A percentile compares a stretch with the other conserved stretches of the same genome.
phyloP scores from a whole-genome alignment of 2,113 vertebrate species.

The Redunca redunca region DNA sequence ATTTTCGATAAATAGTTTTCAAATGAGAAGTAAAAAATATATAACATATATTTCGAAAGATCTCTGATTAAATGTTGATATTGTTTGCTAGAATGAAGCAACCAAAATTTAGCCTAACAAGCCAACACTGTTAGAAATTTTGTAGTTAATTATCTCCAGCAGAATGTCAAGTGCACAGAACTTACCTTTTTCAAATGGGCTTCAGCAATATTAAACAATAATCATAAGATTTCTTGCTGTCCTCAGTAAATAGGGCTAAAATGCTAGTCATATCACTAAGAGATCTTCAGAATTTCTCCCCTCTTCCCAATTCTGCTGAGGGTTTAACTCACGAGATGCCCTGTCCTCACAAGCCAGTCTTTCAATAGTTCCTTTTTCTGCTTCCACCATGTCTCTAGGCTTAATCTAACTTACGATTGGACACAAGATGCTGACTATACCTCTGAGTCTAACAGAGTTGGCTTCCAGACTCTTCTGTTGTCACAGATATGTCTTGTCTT shows the following conservation, averaged over 20 bases:
- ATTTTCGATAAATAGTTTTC: background rate
- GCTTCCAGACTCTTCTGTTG: background rate
- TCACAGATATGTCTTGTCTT: background rate
- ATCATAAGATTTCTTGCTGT: background rate
- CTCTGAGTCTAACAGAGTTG: background rate
- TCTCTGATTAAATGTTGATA: background rate
- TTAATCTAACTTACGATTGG: background rate
- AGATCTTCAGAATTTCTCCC: background rate
- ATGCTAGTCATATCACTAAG: background rate
- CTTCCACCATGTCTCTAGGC: background rate
- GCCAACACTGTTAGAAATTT: background rate
- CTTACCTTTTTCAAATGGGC: background rate
- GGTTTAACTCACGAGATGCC: background rate
- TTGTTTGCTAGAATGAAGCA: background rate
- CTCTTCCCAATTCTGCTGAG: background rate
- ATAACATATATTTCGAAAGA: background rate
- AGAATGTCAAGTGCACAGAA: background rate
- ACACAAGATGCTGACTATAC: background rate
- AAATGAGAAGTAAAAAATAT: background rate
- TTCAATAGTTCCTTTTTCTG: background rate
- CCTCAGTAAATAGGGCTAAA: background rate
- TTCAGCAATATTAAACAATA: background rate
- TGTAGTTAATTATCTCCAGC: background rate
- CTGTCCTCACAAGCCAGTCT: background rate
- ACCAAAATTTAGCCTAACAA: background rate